Evolutionary conservation across 2,888 invertebrate species (phyloP), one percentile per base, ranked within the genome.

Genomic region (Mesorhabditis belari): DNA sequence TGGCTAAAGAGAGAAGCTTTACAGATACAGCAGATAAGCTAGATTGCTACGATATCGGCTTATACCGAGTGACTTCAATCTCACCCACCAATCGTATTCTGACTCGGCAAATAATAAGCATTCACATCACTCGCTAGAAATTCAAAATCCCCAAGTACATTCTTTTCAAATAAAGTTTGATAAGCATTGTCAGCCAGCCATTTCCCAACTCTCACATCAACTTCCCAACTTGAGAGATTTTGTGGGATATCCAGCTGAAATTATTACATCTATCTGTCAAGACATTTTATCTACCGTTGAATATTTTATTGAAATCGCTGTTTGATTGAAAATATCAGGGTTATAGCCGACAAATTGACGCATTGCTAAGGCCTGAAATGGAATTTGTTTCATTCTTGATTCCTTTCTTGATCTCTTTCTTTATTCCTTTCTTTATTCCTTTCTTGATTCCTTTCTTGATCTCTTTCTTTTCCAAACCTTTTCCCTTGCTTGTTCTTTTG

Each of bases 91-190:
- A 62, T 62, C 23, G 58, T 61, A 25, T 62, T 62, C 24, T 59
- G 56, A 55, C 51, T 59, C 3, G 62, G 62, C n/a, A 52, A 53
- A 59, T 62, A 62, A 25, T 55, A 62, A 2, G 62, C 62, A 44
- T 62, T 62, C 12, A 35, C 28, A 17, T 58, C 55, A 19, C 49
- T 57, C 4, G 56, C 59, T 17, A 27, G 35, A 26, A 52, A 49
- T 5, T 62, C 62, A 23, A 62, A 62, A 12, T 29, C 58, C 3
- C 59, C 58, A 26, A 28, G 23, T 23, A 27, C 35, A 24, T 59
- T 62, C n/a, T 26, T 12, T 17, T 59, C 50, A 4, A n/a, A n/a
- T 17, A 61, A 27, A 2, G n/a, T 57, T 19, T 52, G 28, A 17
- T 54, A 29, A 12, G 51, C 19, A 17, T 23, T 25, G 12, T 17